Conservation (phyloP, 2,797 vertebrate species). For the Enteromius argenteus region DNA sequence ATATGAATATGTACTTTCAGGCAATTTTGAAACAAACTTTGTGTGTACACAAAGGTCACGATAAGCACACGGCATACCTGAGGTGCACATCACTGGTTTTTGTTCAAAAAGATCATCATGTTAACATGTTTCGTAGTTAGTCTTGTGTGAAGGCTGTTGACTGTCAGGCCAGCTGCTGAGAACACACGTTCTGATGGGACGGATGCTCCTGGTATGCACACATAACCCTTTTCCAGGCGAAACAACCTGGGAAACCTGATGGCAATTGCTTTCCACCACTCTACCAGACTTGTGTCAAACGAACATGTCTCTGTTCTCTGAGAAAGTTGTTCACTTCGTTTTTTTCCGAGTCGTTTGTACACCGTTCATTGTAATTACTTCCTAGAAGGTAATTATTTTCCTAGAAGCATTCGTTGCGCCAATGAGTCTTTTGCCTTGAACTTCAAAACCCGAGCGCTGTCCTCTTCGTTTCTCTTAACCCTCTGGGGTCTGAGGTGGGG, state of each 20-base stretch:
- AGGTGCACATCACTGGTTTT: conserved; percentile 16
- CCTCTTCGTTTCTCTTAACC: not conserved
- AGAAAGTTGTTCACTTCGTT: no score
- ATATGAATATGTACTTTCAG: no score
- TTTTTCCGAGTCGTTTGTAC: no score
- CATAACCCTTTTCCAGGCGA: conserved; percentile 44
- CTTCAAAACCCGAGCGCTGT: not conserved
- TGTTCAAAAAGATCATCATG: conserved; percentile 75
- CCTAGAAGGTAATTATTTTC: no score
- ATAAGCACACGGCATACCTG: no score
- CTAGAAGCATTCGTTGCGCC: no score
- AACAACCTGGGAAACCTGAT: conserved; percentile 66
- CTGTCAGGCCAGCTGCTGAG: conserved; percentile 65
- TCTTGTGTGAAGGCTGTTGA: conserved; percentile 62
- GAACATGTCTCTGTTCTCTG: no score
- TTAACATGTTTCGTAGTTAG: conserved; percentile 64
- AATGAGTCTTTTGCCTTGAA: no score
- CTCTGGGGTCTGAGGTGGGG: no score
- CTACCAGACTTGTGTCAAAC: conserved; percentile 44
- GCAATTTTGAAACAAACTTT: not conserved
- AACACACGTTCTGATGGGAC: conserved; percentile 52
- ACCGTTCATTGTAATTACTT: no score
- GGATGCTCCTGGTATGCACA: conserved; percentile 57
- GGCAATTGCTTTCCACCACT: conserved; percentile 58
- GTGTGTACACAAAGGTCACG: no score